Evolutionary conservation across 2,113 vertebrate species (phyloP).

Genomic region (Tragulus kanchil): DNA sequence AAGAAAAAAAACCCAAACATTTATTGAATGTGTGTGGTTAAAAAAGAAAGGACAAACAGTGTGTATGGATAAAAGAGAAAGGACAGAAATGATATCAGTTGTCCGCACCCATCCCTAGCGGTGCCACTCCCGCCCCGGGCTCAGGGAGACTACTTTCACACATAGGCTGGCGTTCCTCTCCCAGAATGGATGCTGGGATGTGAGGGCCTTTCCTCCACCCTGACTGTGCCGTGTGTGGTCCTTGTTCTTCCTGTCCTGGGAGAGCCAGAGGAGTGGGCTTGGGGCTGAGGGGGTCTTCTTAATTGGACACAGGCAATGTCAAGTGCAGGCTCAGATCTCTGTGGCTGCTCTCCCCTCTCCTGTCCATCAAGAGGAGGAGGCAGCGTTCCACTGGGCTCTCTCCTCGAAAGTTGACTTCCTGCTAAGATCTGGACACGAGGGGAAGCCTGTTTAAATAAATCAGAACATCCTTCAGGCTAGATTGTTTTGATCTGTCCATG

Average conservation of each 20-base stretch:
- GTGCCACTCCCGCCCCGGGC: neutral
- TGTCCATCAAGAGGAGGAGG: neutral
- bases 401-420: neutral
- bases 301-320: fast-evolving
- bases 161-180: no score
- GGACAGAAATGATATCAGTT: neutral
- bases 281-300: neutral
- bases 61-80: neutral
- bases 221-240: no score
- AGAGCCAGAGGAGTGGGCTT: neutral
- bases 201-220: neutral
- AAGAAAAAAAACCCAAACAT: neutral
- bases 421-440: neutral
- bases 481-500: neutral
- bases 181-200: neutral
- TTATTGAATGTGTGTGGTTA: neutral
- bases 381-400: neutral
- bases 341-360: neutral
- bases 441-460: neutral
- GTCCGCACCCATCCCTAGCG: neutral
- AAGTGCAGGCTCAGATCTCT: neutral
- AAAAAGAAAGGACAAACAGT: neutral
- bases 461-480: neutral
- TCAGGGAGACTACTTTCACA: no score
- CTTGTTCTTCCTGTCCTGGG: neutral